Conservation (phyloP, 2,888 invertebrate species). For the Troilus luridus region DNA sequence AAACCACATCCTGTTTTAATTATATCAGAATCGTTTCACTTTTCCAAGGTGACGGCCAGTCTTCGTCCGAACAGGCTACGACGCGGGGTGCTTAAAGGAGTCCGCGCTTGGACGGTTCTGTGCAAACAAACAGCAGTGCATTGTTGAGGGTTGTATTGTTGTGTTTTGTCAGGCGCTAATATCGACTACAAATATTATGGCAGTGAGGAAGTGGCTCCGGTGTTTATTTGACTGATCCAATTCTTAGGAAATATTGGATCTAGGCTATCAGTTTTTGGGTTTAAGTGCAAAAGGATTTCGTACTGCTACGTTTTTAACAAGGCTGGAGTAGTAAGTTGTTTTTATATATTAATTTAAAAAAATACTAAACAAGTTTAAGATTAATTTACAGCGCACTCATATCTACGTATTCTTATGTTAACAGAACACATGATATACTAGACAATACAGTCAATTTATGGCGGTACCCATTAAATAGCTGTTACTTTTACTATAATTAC, state of each 20-base stretch:
- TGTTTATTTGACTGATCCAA: slow-evolving; percentile 27
- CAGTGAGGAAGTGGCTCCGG: neutral
- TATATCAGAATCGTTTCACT: slow-evolving; percentile 48
- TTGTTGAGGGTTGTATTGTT: slow-evolving; percentile 8
- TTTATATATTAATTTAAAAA: too few relatives aligned
- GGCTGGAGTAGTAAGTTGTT: neutral
- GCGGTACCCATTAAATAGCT: too few relatives aligned
- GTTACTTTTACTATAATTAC: too few relatives aligned
- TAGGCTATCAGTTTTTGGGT: neutral
- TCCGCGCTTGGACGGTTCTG: neutral
- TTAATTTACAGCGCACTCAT: too few relatives aligned
- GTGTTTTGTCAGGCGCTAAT: slow-evolving; percentile 28
- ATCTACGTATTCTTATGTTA: too few relatives aligned
- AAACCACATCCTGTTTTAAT: slow-evolving; percentile 44
- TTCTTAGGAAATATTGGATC: slow-evolving; percentile 2
- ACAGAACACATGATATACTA: too few relatives aligned
- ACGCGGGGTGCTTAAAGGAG: neutral
- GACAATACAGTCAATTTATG: too few relatives aligned
- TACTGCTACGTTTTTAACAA: neutral
- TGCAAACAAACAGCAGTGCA: neutral
- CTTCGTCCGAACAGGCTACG: neutral
- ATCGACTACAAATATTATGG: slow-evolving; percentile 12
- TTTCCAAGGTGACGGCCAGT: slow-evolving; percentile 43
- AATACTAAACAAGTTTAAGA: too few relatives aligned
- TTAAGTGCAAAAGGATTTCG: slow-evolving; percentile 7